These are phyloP conservation scores for Paracyclopina nana DNA, from an alignment of 1,140 invertebrate species.

Conservation along the genomic window DNA sequence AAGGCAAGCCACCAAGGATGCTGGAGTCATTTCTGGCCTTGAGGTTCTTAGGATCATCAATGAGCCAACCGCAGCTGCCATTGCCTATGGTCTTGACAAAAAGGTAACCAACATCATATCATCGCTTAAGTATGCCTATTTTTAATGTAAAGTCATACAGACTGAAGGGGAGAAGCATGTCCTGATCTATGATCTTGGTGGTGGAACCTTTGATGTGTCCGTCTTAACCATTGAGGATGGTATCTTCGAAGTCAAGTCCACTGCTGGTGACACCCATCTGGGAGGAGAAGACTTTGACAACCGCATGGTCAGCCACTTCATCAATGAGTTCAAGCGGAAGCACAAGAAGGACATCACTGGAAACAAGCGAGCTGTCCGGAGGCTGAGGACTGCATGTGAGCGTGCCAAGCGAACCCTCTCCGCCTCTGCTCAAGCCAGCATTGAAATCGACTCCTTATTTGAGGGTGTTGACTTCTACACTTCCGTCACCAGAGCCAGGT, in stretches of 20 bases:
- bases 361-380: constrained; percentile 26
- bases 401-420: constrained; percentile 31
- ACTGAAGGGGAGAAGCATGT: constrained; percentile 35
- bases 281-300: constrained; percentile 22
- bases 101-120: constrained; percentile 20
- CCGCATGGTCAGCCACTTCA: constrained; percentile 22
- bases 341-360: constrained; percentile 22
- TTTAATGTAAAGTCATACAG: too few relatives aligned
- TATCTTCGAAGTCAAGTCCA: constrained; percentile 46
- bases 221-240: constrained; percentile 67
- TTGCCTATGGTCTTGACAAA: constrained; percentile 32
- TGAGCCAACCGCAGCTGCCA: constrained; percentile 30
- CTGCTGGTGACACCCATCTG: constrained; percentile 29
- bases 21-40: constrained; percentile 62
- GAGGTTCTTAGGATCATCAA: constrained; percentile 39
- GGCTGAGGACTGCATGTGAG: constrained; percentile 44
- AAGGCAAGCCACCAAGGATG: constrained; percentile 75
- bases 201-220: constrained; percentile 53
- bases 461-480: constrained; percentile 39
- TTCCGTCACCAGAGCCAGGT: constrained; percentile 27
- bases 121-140: too few relatives aligned
- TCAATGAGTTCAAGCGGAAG: constrained; percentile 23
- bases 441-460: constrained; percentile 52
- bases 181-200: constrained; percentile 34
- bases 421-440: constrained; percentile 24